These are phyloP conservation scores for Lagorchestes hirsutus DNA, from an alignment of 2,797 vertebrate genomes.

Conservation along the genomic window DNA sequence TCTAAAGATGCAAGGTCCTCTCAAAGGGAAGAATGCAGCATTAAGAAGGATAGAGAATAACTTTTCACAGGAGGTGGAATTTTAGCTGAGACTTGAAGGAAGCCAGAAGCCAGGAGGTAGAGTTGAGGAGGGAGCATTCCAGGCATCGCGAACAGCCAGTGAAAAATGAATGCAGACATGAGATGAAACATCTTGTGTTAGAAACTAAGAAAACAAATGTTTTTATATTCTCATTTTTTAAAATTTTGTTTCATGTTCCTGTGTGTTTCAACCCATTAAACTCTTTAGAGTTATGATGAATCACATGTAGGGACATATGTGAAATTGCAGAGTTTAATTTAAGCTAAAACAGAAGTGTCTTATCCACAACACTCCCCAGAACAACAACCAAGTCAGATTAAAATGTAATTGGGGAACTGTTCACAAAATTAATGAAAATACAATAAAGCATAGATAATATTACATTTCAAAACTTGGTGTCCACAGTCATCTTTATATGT, in stretches of 20 bases:
- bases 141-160: background rate
- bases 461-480: background rate
- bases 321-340: background rate
- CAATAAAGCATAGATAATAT: background rate
- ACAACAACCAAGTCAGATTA: background rate
- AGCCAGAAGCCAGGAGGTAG: background rate
- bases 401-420: background rate
- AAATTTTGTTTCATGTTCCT: background rate
- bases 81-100: background rate
- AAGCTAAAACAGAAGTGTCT: background rate
- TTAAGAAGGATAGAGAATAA: background rate
- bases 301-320: background rate
- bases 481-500: background rate
- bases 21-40: background rate
- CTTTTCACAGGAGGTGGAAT: background rate
- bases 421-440: background rate
- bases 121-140: background rate
- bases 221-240: background rate
- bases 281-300: background rate
- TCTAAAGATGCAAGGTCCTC: background rate
- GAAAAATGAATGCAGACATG: background rate
- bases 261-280: background rate
- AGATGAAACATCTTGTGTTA: background rate
- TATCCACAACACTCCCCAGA: background rate
- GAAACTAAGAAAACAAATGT: background rate